These are phyloP conservation scores for Glaucopsyche alexis DNA, from an alignment of 2,888 invertebrate genomes.

Conservation along the genomic window DNA sequence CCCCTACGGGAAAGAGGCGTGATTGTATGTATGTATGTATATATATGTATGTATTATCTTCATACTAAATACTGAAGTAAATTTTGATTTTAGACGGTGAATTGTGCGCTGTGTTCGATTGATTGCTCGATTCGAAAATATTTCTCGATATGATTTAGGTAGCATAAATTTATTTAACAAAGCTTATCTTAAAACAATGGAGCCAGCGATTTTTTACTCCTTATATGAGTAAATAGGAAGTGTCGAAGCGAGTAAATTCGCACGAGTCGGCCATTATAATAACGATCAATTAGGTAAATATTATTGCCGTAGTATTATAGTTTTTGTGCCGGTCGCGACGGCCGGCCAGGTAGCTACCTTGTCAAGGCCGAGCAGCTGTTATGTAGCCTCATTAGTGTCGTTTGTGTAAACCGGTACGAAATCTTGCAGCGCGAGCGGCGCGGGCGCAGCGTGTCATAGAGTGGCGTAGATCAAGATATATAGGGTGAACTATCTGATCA, in stretches of 20 bases:
- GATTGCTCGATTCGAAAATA: too few relatives aligned
- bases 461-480: slow-evolving; percentile 4
- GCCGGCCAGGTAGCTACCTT: slow-evolving; percentile 42
- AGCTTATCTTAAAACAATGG: not conserved
- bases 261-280: not conserved
- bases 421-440: slow-evolving; percentile 4
- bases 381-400: slow-evolving; percentile 7
- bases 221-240: not conserved
- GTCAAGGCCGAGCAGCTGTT: slow-evolving; percentile 44
- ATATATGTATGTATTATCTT: too few relatives aligned
- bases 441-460: not conserved
- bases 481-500: too few relatives aligned
- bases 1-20: too few relatives aligned
- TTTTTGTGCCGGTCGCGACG: slow-evolving; percentile 42
- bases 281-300: slow-evolving; percentile 9
- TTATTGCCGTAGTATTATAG: not conserved
- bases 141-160: not conserved
- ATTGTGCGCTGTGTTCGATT: too few relatives aligned
- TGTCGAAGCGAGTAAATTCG: not conserved
- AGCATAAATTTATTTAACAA: too few relatives aligned
- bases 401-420: slow-evolving; percentile 14
- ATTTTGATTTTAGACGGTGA: too few relatives aligned
- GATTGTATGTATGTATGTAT: too few relatives aligned
- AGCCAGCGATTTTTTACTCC: not conserved
- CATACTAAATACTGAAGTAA: too few relatives aligned